Evolutionary conservation across 2,888 invertebrate genomes (phyloP).

Genomic region (Epinotia ramella): DNA sequence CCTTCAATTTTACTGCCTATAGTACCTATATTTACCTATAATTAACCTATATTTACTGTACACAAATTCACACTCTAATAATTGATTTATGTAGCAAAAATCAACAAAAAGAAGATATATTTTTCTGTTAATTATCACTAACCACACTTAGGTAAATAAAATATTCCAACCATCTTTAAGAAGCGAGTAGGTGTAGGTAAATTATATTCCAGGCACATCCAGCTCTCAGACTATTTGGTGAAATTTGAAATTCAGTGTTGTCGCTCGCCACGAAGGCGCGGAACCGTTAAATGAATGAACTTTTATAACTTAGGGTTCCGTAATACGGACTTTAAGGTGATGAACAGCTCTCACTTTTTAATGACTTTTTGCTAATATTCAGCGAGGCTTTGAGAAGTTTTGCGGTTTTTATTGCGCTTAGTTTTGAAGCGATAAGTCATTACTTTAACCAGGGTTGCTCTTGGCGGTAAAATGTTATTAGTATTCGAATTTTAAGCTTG

Average conservation of each 20-base stretch:
- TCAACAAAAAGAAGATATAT: too few species aligned
- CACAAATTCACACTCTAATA: too few species aligned
- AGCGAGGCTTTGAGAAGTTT: conserved; percentile 60
- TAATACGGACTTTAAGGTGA: conserved; percentile 83
- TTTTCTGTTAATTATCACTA: too few species aligned
- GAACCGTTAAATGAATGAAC: conserved; percentile 85
- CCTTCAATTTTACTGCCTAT: too few species aligned
- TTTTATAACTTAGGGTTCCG: conserved; percentile 80
- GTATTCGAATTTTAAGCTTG: not conserved
- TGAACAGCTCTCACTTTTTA: conserved; percentile 83
- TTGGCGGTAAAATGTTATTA: not conserved
- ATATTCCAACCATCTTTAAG: too few species aligned
- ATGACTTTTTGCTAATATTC: conserved; percentile 85
- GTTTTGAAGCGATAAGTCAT: conserved; percentile 35
- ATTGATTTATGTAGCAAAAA: too few species aligned
- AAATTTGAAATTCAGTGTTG: conserved; percentile 75
- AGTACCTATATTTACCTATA: too few species aligned
- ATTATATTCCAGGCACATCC: not conserved
- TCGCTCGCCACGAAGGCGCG: conserved; percentile 65
- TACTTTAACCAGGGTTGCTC: conserved; percentile 20
- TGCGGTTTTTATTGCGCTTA: conserved; percentile 33
- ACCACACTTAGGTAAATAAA: too few species aligned
- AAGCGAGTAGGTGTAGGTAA: too few species aligned
- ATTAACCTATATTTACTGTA: too few species aligned
- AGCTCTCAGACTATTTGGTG: conserved; percentile 47